Conservation (phyloP, 2,113 vertebrate genomes). For the Spilogale gracilis region DNA sequence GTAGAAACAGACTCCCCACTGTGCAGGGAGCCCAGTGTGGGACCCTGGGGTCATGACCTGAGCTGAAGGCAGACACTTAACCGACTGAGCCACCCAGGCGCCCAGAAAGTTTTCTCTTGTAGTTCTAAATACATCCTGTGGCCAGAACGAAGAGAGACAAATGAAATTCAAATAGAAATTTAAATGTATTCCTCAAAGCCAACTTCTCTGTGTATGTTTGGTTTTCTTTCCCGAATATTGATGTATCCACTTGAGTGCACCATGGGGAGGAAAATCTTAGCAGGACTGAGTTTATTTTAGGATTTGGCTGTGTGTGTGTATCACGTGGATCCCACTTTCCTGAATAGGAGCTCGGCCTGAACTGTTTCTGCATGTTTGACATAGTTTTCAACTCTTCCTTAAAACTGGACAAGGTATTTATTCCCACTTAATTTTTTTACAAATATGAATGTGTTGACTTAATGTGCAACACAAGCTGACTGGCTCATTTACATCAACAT, state of each 20-base stretch:
- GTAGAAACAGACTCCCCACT: too few relatives aligned
- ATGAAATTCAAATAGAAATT: conserved; percentile 42
- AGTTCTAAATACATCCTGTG: neutral
- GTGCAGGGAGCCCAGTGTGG: neutral
- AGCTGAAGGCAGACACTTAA: neutral
- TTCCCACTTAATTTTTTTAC: conserved; percentile 28
- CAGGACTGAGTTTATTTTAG: conserved; percentile 36
- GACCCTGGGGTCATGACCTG: neutral
- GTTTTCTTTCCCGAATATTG: conserved; percentile 57
- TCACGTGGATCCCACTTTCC: neutral
- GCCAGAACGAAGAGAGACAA: neutral
- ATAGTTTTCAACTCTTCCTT: neutral
- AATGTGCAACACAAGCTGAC: neutral
- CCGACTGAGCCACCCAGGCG: neutral
- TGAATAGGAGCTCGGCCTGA: neutral
- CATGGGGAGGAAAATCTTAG: neutral
- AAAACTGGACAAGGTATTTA: neutral
- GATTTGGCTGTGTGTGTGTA: neutral
- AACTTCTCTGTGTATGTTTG: conserved; percentile 23
- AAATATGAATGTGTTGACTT: neutral
- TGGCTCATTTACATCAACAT: neutral
- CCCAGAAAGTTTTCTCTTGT: neutral
- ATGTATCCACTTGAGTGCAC: conserved; percentile 4
- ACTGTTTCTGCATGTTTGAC: conserved; percentile 24
- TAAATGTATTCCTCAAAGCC: conserved; percentile 9